A percentile compares a stretch with the other conserved stretches of the same genome.
phyloP scores from a whole-genome alignment of 1,140 invertebrate genomes.

The Drosophila lacertosa region DNA sequence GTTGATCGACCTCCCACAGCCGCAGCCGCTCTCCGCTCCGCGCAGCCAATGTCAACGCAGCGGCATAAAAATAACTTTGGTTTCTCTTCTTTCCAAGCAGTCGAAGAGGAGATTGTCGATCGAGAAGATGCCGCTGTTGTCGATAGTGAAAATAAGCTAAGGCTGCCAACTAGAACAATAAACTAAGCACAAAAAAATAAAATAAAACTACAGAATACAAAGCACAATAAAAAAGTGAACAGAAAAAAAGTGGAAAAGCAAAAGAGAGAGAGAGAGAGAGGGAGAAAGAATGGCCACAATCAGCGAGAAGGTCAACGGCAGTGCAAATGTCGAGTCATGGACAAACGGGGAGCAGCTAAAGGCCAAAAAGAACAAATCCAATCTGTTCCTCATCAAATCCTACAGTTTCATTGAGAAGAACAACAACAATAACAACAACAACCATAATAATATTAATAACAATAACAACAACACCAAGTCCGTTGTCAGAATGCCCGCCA shows the following conservation, averaged over 20 bases:
- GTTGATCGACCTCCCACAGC: conserved; percentile 11
- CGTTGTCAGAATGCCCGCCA: conserved; percentile 10
- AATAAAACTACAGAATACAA: neutral
- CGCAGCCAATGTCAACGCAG: conserved; percentile 16
- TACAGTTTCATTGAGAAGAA: conserved; percentile 62
- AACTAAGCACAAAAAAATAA: conserved; percentile 4
- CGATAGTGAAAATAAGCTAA: conserved; percentile 32
- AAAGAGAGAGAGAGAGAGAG: neutral
- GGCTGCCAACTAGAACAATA: conserved; percentile 29
- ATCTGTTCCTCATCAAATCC: conserved; percentile 68
- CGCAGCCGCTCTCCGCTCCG: conserved; percentile 2
- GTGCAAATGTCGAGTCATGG: neutral
- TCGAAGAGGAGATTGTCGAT: neutral
- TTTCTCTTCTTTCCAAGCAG: conserved; percentile 16
- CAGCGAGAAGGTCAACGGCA: conserved; percentile 17
- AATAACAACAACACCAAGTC: conserved; percentile 5
- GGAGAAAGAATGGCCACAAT: conserved; percentile 30
- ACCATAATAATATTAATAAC: conserved; percentile 22
- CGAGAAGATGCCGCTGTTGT: conserved; percentile 20
- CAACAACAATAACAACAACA: conserved; percentile 15
- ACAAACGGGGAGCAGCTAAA: conserved; percentile 38
- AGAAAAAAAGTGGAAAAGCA: conserved; percentile 1
- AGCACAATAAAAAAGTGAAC: conserved; percentile 2
- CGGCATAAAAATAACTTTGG: conserved; percentile 18
- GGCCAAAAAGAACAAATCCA: conserved; percentile 66